phyloP scores from a whole-genome alignment of 2,113 vertebrate genomes.

The Herpetotheres cachinnans region DNA sequence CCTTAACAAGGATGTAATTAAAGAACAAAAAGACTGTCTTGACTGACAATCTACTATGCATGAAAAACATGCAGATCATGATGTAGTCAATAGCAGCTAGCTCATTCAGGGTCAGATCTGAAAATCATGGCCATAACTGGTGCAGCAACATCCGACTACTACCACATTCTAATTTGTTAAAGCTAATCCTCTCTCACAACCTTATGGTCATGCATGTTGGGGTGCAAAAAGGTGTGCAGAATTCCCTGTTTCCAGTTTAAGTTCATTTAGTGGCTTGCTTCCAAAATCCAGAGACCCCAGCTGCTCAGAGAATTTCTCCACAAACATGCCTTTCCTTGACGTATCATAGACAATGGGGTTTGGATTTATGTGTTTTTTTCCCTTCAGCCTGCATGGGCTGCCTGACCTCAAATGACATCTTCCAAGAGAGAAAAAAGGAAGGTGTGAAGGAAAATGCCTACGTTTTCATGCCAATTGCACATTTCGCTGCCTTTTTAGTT shows the following conservation, averaged over 20 bases:
- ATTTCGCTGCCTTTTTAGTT: not conserved
- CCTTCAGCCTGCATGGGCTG: not conserved
- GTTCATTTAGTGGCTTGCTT: not conserved
- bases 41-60: not conserved
- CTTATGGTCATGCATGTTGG: not conserved
- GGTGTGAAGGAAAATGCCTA: not conserved
- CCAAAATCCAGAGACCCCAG: not conserved
- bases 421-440: not conserved
- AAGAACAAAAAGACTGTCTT: not conserved
- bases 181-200: not conserved
- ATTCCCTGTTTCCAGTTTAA: not conserved
- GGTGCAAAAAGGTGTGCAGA: not conserved
- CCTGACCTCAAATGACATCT: not conserved
- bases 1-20: not conserved
- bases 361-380: not conserved
- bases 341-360: not conserved
- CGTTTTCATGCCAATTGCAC: not conserved
- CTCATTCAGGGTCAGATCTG: not conserved
- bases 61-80: rapidly evolving
- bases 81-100: not conserved
- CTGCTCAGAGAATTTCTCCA: not conserved
- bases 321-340: not conserved
- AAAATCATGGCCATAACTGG: not conserved
- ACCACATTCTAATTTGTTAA: not conserved
- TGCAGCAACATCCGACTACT: not conserved